Base-by-base conservation (phyloP, 2,888 invertebrate genomes). In the Acanthacorydalis orientalis region DNA sequence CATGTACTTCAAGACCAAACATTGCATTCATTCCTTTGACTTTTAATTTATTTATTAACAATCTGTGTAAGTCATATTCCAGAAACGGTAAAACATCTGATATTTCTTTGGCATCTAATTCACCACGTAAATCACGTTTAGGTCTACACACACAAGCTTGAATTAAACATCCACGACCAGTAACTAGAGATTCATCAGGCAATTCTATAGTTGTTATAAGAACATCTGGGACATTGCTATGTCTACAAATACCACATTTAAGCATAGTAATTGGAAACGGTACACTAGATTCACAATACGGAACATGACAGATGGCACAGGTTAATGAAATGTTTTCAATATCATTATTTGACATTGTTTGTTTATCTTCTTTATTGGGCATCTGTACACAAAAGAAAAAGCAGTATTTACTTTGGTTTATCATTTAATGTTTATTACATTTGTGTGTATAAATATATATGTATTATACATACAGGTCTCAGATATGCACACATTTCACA, bases 11-110 rank as follows among this genome's bases (percentile, higher is more conserved):
- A 7, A 96, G 70, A 0, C 88, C 87, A 67, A 95, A 95, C 47
- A 95, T 70, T 4, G 91, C 86, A 69, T 96, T 97, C 78, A 95
- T 93, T 7, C 92, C 93, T 65, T 89, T 89, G 53, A 93, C 85
- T 64, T 87, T 80, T 2, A 96, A 68, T 62, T 93, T 95, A 59
- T 90, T 91, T 1, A 93, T 74, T 35, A 96, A 68, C 54, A 93
- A 76, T 50, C 89, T 80, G 65, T 97, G 93, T 43, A 97, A 69
- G 63, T 97, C 95, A 63, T 95, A 96, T 64, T 97, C 96, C 47
- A 96, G 67, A 69, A 96, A 96, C 0, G 96, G 96, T 47, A 96
- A 70, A 56, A 87, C 87, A 69, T 96, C 89, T 1, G 93, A 93
- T 50, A 97, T 88, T 68, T 96, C 95, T 56, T 92, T 81, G 4